Percentiles rank a stretch among this genome's conserved stretches.
Conservation (phyloP, 2,888 invertebrate species). For the Sarcophaga caerulescens region DNA sequence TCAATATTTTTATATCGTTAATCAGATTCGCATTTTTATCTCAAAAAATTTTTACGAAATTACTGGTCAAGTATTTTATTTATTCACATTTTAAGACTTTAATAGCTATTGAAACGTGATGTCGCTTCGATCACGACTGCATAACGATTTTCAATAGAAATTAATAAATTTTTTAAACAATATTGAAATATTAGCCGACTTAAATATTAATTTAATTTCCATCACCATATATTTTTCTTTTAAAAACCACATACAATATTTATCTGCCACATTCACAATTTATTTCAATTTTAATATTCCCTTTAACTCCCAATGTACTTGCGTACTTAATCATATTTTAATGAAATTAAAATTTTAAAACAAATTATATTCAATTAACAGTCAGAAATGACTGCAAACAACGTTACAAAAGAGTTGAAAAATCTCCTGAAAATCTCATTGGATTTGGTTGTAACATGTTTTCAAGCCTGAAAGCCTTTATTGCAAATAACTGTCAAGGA, state of each 20-base stretch:
- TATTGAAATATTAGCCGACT: too few relatives aligned
- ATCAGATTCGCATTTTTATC: too few relatives aligned
- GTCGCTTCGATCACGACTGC: too few relatives aligned
- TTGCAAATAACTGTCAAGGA: slow-evolving; percentile 22
- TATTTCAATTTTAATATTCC: slow-evolving; percentile 7
- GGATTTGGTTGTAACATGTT: slow-evolving; percentile 9
- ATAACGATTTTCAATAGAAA: too few relatives aligned
- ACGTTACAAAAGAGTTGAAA: not conserved
- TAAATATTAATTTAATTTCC: not conserved
- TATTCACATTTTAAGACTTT: too few relatives aligned
- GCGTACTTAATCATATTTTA: slow-evolving; percentile 7
- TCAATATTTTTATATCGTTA: too few relatives aligned
- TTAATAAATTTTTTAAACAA: too few relatives aligned
- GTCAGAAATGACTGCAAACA: not conserved
- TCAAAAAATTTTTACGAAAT: too few relatives aligned
- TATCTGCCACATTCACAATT: not conserved
- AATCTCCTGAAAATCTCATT: slow-evolving; percentile 5
- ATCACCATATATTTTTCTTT: not conserved
- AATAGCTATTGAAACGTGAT: too few relatives aligned
- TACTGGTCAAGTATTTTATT: too few relatives aligned
- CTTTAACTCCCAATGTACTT: not conserved
- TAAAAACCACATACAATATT: not conserved
- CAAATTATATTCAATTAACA: slow-evolving; percentile 37
- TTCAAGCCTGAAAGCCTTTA: not conserved
- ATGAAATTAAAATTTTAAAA: slow-evolving; percentile 20